Evolutionary conservation across 2,797 vertebrate species (phyloP).

Genomic region (Enoplosus armatus): DNA sequence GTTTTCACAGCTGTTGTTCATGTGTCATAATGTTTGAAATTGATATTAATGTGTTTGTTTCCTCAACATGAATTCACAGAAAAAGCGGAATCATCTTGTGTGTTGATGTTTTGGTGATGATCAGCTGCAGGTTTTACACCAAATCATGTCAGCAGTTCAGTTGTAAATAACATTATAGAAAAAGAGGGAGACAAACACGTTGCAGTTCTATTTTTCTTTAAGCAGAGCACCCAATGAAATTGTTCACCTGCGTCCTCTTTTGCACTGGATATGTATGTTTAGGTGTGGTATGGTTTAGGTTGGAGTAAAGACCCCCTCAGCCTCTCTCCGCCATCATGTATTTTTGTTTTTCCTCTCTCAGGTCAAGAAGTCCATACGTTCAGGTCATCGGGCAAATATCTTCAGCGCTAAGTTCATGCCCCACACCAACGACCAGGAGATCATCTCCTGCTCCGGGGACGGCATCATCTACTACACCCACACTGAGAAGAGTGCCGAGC

Average conservation of each 20-base stretch:
- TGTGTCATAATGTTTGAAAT: not conserved
- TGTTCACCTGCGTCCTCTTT: not conserved
- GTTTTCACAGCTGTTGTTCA: not conserved
- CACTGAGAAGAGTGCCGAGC: slow-evolving; percentile 94
- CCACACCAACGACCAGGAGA: slow-evolving; percentile 96
- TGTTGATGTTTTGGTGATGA: not conserved
- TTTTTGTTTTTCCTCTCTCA: slow-evolving; percentile 64
- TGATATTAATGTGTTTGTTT: not conserved
- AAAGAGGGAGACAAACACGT: not conserved
- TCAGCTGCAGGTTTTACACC: not conserved
- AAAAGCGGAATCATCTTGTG: not conserved
- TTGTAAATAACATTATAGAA: not conserved
- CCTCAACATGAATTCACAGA: not conserved
- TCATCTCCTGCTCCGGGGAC: slow-evolving; percentile 97
- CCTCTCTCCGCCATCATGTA: not conserved
- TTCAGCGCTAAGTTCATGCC: slow-evolving; percentile 99
- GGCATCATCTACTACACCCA: slow-evolving; percentile 98
- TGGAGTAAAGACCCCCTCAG: not conserved
- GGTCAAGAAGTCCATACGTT: slow-evolving; percentile 97
- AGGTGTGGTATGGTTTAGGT: too few relatives aligned
- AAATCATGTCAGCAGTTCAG: not conserved
- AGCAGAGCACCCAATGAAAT: not conserved
- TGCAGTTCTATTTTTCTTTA: not conserved
- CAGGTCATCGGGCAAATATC: slow-evolving; percentile 97
- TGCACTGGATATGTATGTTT: not conserved